phyloP scores from a whole-genome alignment of 2,797 vertebrate genomes.

The Squalus acanthias region DNA sequence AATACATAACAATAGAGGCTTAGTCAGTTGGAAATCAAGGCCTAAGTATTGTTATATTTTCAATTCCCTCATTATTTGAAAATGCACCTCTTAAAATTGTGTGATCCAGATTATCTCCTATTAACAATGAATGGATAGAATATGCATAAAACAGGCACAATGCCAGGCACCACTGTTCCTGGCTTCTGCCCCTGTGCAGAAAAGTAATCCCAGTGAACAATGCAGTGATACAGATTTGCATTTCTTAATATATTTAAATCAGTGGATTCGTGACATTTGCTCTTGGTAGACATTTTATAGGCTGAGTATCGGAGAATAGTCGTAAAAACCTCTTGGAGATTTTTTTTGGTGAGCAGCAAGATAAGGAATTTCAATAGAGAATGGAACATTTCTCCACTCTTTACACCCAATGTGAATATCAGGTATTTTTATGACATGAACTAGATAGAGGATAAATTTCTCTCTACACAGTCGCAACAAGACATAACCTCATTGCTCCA shows the following conservation, averaged over 20 bases:
- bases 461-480: neutral
- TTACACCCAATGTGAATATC: neutral
- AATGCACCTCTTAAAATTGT: conserved; percentile 12
- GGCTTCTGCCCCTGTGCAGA: neutral
- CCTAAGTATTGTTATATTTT: neutral
- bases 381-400: neutral
- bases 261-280: neutral
- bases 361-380: neutral
- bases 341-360: neutral
- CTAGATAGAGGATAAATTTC: neutral
- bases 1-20: neutral
- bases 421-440: neutral
- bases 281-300: neutral
- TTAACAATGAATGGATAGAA: neutral
- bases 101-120: neutral
- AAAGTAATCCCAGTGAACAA: too few species aligned
- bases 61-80: neutral
- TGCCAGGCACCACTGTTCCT: neutral
- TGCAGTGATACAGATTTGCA: too few species aligned
- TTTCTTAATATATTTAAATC: too few species aligned
- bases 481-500: neutral
- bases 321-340: neutral
- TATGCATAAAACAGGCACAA: neutral
- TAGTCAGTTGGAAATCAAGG: neutral
- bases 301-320: neutral